A percentile compares a stretch with the other conserved stretches of the same genome.
phyloP scores from a whole-genome alignment of 2,888 invertebrate species.

The Drosophila mimica region DNA sequence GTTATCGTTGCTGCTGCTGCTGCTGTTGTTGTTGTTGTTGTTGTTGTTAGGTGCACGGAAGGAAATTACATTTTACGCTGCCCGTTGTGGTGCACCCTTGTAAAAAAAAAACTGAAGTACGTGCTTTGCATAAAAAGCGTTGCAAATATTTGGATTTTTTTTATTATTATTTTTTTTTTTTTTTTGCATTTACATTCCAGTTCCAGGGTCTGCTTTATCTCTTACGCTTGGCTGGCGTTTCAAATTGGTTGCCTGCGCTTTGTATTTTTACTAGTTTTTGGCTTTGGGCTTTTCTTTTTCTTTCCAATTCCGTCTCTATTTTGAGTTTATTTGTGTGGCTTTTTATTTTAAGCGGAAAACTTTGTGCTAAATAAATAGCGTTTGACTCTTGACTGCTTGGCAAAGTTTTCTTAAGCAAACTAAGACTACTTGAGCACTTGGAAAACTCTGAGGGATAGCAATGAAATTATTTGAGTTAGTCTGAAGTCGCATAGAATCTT shows the following conservation, averaged over 20 bases:
- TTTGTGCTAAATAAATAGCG: neutral
- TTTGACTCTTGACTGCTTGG: neutral
- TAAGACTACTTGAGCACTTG: neutral
- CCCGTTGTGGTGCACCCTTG: neutral
- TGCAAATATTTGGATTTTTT: constrained; percentile 7
- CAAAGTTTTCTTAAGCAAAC: neutral
- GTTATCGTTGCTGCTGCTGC: constrained; percentile 12
- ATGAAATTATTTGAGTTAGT: neutral
- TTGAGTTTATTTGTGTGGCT: constrained; percentile 1
- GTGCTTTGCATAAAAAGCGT: constrained; percentile 70
- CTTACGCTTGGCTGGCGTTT: constrained; percentile 60
- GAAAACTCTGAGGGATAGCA: neutral
- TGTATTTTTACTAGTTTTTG: constrained; percentile 14
- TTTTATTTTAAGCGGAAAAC: neutral
- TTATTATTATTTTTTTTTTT: neutral
- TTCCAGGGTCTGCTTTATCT: constrained; percentile 53
- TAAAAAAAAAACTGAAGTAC: constrained; percentile 34
- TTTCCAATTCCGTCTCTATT: constrained; percentile 1
- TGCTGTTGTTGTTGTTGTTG: constrained; percentile 17
- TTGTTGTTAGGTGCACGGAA: constrained; percentile 48
- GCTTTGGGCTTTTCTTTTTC: neutral
- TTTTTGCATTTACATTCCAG: constrained; percentile 21
- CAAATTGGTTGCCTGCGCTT: constrained; percentile 59
- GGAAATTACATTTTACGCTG: constrained; percentile 63
- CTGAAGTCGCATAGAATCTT: neutral